These are phyloP conservation scores for Eolophus roseicapilla DNA, from an alignment of 2,113 vertebrate genomes.

Conservation along the genomic window DNA sequence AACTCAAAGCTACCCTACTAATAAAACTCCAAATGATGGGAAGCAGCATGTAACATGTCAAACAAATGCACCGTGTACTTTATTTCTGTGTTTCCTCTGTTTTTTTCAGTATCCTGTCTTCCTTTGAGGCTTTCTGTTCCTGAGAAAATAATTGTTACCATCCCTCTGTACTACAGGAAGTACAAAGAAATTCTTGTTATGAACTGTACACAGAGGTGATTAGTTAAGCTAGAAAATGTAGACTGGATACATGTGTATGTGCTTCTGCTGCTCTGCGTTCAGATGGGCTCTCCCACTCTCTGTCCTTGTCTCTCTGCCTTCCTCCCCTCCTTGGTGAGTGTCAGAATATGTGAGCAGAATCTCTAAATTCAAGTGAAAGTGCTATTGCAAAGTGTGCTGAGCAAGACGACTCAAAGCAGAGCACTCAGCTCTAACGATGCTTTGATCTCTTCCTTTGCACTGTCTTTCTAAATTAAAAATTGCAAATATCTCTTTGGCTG, in stretches of 20 bases:
- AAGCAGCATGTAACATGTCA: background rate
- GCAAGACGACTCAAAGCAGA: background rate
- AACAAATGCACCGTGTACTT: background rate
- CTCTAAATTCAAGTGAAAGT: background rate
- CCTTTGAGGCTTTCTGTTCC: background rate
- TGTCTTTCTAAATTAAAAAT: background rate
- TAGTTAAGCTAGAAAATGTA: background rate
- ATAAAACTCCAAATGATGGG: background rate
- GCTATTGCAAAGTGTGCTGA: background rate
- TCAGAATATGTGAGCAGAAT: conserved; percentile 16
- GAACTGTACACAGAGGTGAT: background rate
- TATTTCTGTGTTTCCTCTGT: background rate
- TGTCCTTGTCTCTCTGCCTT: conserved; percentile 36
- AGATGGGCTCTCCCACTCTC: background rate
- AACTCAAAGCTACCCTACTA: background rate
- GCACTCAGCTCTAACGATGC: background rate
- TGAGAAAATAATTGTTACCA: background rate
- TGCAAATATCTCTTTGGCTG: background rate
- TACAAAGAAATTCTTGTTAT: background rate
- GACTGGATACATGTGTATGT: background rate
- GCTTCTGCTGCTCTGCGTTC: background rate
- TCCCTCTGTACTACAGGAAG: background rate
- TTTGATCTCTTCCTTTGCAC: background rate
- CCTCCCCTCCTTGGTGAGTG: background rate
- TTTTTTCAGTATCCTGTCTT: background rate